phyloP scores from a whole-genome alignment of 37 sponge, comb jelly and placozoan species.

The Crambe crambe region DNA sequence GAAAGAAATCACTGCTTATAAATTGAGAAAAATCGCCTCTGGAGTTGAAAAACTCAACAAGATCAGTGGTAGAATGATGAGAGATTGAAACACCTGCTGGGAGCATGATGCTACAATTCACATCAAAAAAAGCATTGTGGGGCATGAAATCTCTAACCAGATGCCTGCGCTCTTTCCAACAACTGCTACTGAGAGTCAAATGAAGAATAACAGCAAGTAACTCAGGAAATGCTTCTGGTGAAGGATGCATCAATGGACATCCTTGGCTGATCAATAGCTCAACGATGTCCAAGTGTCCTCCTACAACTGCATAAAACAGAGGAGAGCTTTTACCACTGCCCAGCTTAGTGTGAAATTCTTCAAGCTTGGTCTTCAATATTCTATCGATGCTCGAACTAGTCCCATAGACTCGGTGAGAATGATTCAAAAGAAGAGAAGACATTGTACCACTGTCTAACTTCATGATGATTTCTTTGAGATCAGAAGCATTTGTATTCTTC shows the following conservation, averaged over 20 bases:
- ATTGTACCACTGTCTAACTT: not conserved
- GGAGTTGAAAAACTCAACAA: not conserved
- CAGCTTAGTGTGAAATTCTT: too few species aligned
- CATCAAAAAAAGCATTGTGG: too few species aligned
- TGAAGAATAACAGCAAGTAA: not conserved
- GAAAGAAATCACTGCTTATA: not conserved
- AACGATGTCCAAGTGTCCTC: constrained; percentile 50
- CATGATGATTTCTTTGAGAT: not conserved
- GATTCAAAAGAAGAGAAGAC: too few species aligned
- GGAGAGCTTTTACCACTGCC: constrained; percentile 42
- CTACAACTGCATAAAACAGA: constrained; percentile 46
- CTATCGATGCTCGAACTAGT: too few species aligned
- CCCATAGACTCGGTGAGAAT: too few species aligned
- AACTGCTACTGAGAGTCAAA: not conserved
- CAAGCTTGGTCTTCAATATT: too few species aligned
- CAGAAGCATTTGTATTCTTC: not conserved
- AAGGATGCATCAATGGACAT: not conserved
- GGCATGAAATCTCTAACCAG: not conserved
- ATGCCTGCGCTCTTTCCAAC: not conserved
- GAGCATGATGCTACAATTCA: too few species aligned
- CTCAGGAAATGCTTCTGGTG: not conserved
- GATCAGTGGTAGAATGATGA: too few species aligned
- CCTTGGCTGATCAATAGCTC: constrained; percentile 28
- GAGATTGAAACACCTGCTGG: too few species aligned
- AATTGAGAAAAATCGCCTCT: not conserved